Evolutionary conservation across 53 echinoderm and acorn worm species (phyloP).

Genomic region (Apostichopus leukothele): DNA sequence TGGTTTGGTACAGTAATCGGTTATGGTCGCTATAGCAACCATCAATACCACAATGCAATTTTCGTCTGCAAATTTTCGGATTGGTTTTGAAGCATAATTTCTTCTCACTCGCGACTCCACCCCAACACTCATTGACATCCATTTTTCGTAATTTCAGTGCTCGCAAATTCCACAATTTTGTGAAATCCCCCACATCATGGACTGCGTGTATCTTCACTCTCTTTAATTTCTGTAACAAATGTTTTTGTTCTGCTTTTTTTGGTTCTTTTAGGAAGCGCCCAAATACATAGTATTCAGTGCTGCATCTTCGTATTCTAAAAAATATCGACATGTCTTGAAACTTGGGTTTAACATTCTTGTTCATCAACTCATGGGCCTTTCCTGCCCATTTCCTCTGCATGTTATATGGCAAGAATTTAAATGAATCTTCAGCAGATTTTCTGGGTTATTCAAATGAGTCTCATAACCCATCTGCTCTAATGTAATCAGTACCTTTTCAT

Average conservation of each 20-base stretch:
- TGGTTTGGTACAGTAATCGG: background rate
- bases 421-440: conserved; percentile 38
- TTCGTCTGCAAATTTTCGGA: background rate
- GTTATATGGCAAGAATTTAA: conserved; percentile 12
- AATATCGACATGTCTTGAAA: no score
- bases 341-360: conserved; percentile 1
- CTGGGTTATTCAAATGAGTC: conserved; percentile 21
- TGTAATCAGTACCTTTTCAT: conserved; percentile 38
- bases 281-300: background rate
- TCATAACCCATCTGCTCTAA: conserved; percentile 44
- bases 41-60: conserved; percentile 23
- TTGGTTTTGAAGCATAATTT: conserved; percentile 37
- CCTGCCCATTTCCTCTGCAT: conserved; percentile 37
- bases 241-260: no score
- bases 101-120: background rate
- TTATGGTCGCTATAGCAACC: conserved; percentile 20
- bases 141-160: background rate
- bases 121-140: conserved; percentile 26
- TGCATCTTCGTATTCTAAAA: conserved; percentile 2
- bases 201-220: no score
- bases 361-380: conserved; percentile 45
- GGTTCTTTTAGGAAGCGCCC: no score
- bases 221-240: no score
- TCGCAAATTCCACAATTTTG: conserved; percentile 39
- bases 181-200: no score